These are phyloP conservation scores for Recurvirostra avosetta DNA, from an alignment of 2,113 vertebrate genomes.

Conservation along the genomic window DNA sequence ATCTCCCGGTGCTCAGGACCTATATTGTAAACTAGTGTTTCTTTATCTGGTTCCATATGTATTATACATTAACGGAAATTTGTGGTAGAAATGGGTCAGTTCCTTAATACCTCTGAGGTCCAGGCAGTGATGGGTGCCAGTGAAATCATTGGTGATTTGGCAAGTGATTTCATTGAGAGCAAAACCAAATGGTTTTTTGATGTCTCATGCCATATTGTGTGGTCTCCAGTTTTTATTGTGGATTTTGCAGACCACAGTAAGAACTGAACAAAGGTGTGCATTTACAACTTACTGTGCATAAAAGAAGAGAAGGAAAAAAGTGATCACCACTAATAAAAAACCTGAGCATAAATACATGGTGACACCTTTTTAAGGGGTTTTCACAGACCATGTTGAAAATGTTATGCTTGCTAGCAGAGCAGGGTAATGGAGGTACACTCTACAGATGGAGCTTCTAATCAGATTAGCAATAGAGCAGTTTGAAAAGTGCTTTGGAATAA, in stretches of 20 bases:
- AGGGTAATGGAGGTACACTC: slow-evolving; percentile 53
- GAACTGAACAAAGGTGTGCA: neutral
- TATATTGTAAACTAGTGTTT: neutral
- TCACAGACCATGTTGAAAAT: slow-evolving; percentile 28
- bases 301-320: neutral
- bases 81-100: neutral
- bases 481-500: slow-evolving; percentile 67
- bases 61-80: neutral
- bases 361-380: slow-evolving; percentile 24
- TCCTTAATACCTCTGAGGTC: neutral
- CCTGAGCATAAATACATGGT: neutral
- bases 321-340: neutral
- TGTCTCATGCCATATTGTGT: neutral
- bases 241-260: neutral
- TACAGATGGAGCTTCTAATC: slow-evolving; percentile 66
- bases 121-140: neutral
- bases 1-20: neutral
- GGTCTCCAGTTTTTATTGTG: neutral
- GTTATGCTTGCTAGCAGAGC: slow-evolving; percentile 16
- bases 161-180: neutral
- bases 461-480: slow-evolving; percentile 67
- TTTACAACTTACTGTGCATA: neutral
- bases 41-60: neutral
- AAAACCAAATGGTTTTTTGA: neutral
- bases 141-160: slow-evolving; percentile 1